These are phyloP conservation scores for Jacana jacana DNA, from an alignment of 2,113 vertebrate genomes.

Conservation along the genomic window DNA sequence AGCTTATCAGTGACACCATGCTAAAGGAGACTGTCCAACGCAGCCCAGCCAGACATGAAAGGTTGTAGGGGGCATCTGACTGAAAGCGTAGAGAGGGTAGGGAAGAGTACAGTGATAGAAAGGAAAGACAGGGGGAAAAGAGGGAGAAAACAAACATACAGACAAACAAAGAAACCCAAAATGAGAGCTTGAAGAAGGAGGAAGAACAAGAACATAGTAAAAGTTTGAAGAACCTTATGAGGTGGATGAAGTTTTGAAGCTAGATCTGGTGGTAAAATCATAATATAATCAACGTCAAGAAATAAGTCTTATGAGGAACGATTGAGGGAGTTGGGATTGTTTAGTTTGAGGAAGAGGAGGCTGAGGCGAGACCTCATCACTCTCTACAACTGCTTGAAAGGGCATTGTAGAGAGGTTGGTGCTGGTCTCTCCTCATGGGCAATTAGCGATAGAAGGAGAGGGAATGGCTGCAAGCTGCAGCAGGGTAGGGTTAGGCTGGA, in stretches of 20 bases:
- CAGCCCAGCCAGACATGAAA: not conserved
- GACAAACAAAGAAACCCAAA: not conserved
- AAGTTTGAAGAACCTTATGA: not conserved
- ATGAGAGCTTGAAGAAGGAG: not conserved
- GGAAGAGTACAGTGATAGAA: not conserved
- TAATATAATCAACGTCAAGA: rapidly evolving
- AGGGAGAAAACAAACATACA: not conserved
- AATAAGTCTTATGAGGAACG: too few species aligned
- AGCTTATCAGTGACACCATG: rapidly evolving
- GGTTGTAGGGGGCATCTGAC: not conserved
- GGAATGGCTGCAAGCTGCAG: too few species aligned
- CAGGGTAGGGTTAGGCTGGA: too few species aligned
- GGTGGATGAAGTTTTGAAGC: not conserved
- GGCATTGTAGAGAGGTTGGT: too few species aligned
- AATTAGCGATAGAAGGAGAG: too few species aligned
- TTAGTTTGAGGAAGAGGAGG: too few species aligned
- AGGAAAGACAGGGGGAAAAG: rapidly evolving
- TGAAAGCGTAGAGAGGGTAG: not conserved
- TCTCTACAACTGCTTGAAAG: too few species aligned
- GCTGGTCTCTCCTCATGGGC: too few species aligned
- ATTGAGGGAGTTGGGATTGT: too few species aligned
- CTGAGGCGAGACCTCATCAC: too few species aligned
- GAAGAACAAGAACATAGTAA: not conserved
- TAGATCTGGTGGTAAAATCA: not conserved
- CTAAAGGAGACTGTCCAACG: not conserved